These are phyloP conservation scores for Hemibagrus guttatus DNA, from an alignment of 2,797 vertebrate species.

Conservation along the genomic window DNA sequence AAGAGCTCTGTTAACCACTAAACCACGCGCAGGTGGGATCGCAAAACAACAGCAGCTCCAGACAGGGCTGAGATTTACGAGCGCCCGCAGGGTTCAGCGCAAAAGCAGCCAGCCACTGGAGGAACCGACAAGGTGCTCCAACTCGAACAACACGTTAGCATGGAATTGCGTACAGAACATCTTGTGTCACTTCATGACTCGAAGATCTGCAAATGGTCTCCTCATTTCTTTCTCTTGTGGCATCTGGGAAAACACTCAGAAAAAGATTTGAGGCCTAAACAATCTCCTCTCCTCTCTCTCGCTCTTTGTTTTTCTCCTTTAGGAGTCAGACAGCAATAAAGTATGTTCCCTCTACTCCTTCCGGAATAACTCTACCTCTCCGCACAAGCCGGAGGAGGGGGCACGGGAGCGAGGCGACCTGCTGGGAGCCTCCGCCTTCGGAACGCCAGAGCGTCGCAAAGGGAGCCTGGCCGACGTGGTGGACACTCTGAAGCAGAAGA, in stretches of 20 bases:
- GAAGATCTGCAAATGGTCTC: neutral
- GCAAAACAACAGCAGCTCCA: constrained; percentile 77
- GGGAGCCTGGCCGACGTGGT: constrained; percentile 99
- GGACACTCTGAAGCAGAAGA: constrained; percentile 99
- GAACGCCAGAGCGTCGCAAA: constrained; percentile 97
- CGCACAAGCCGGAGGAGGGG: constrained; percentile 97
- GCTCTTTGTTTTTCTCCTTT: constrained; percentile 74
- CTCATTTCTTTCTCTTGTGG: neutral
- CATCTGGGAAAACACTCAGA: constrained; percentile 45
- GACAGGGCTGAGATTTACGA: constrained; percentile 79
- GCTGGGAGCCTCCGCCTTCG: constrained; percentile 94
- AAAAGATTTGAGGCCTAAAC: constrained; percentile 60
- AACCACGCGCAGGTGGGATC: constrained; percentile 81
- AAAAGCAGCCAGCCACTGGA: constrained; percentile 72
- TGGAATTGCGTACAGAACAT: neutral
- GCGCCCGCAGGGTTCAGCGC: constrained; percentile 71
- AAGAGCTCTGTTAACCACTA: constrained; percentile 79
- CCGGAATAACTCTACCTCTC: constrained; percentile 99
- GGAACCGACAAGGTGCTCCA: constrained; percentile 76
- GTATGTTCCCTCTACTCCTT: constrained; percentile 99
- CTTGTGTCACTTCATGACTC: neutral
- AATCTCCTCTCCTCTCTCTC: constrained; percentile 51
- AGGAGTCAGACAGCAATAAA: constrained; percentile 99
- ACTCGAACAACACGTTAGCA: neutral
- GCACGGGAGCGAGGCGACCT: constrained; percentile 93